Evolutionary conservation across 2,797 vertebrate species (phyloP).

Genomic region (Crocidura indochinensis): DNA sequence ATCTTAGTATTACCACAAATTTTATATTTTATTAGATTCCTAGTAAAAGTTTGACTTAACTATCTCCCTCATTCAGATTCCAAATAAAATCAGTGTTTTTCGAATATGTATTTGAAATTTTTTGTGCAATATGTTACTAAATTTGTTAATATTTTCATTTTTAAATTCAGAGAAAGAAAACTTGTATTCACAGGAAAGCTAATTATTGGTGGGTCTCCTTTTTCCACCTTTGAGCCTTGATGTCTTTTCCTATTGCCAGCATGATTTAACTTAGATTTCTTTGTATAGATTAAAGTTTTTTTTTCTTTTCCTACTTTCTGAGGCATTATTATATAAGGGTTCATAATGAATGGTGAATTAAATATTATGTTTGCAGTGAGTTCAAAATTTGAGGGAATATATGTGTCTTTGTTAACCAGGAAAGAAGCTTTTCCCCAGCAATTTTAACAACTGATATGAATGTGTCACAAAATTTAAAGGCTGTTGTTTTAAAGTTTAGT

Average conservation of each 20-base stretch:
- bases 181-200: constrained; percentile 45
- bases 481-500: constrained; percentile 76
- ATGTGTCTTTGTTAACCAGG: constrained; percentile 51
- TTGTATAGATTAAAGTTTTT: constrained; percentile 87
- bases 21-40: constrained; percentile 63
- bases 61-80: constrained; percentile 62
- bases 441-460: constrained; percentile 72
- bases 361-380: constrained; percentile 75
- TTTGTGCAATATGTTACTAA: constrained; percentile 83
- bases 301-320: constrained; percentile 82
- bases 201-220: constrained; percentile 52
- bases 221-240: constrained; percentile 69
- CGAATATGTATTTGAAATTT: constrained; percentile 75
- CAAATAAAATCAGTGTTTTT: constrained; percentile 77
- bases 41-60: constrained; percentile 65
- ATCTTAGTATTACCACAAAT: constrained; percentile 57
- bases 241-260: constrained; percentile 57
- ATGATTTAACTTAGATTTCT: constrained; percentile 79
- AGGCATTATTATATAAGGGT: constrained; percentile 84
- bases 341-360: constrained; percentile 83
- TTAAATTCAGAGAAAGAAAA: constrained; percentile 76
- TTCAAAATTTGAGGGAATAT: constrained; percentile 83
- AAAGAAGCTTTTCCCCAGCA: constrained; percentile 80
- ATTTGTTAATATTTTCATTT: constrained; percentile 76
- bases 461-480: constrained; percentile 73